Evolutionary conservation across 2,113 vertebrate species (phyloP).

Genomic region (Tringa solitaria): DNA sequence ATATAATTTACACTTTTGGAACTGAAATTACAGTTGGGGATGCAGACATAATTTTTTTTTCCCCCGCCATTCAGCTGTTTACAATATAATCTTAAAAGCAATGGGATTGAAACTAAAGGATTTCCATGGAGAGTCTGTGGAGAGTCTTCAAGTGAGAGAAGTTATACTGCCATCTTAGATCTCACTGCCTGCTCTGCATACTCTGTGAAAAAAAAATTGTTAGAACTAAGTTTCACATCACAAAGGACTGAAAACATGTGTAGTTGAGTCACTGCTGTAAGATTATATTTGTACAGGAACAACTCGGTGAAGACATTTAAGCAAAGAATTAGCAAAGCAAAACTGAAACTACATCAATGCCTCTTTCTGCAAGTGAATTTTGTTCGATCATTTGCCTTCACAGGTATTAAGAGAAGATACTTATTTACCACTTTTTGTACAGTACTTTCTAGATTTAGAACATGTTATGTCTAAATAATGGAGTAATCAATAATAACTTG

Average conservation of each 20-base stretch:
- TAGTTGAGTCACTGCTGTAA: not conserved
- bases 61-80: not conserved
- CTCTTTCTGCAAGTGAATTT: not conserved
- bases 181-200: not conserved
- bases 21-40: not conserved
- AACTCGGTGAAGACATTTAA: not conserved
- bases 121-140: not conserved
- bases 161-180: not conserved
- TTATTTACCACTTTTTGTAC: not conserved
- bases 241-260: not conserved
- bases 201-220: not conserved
- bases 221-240: not conserved
- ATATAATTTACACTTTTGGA: not conserved
- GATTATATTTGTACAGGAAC: not conserved
- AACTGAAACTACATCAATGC: not conserved
- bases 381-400: not conserved
- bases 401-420: not conserved
- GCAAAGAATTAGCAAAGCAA: not conserved
- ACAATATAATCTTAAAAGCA: not conserved
- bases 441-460: not conserved
- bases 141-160: not conserved
- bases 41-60: not conserved
- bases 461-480: not conserved
- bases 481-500: not conserved
- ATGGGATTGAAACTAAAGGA: not conserved